Conservation (phyloP, 2,888 invertebrate genomes). For the Macrosoma leucophasiata region DNA sequence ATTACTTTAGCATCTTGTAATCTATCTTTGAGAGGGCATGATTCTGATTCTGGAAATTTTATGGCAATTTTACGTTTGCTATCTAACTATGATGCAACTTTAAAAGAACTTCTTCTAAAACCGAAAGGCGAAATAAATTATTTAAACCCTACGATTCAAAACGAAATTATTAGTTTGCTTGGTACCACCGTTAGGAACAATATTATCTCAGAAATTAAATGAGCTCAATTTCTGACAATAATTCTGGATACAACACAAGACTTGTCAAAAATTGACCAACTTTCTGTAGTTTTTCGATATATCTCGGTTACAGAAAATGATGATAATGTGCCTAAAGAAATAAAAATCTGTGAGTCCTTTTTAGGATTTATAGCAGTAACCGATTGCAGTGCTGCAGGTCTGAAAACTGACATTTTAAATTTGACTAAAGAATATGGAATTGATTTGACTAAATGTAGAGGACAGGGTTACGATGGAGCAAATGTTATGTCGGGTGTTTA, state of each 20-base stretch:
- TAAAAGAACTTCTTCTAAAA: conserved; percentile 19
- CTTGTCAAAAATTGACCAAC: conserved; percentile 25
- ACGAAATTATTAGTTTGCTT: conserved; percentile 18
- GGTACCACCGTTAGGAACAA: conserved; percentile 3
- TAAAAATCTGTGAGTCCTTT: conserved; percentile 26
- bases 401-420: conserved; percentile 1
- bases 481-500: conserved; percentile 27
- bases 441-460: conserved; percentile 25
- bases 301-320: conserved; percentile 27
- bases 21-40: conserved; percentile 13
- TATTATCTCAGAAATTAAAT: conserved; percentile 1
- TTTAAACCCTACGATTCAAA: conserved; percentile 19
- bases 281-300: conserved; percentile 27
- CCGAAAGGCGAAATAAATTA: too few relatives aligned
- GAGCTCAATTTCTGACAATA: conserved; percentile 1
- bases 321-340: conserved; percentile 25
- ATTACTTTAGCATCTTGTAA: too few relatives aligned
- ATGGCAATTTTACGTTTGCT: conserved; percentile 22
- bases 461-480: conserved; percentile 27
- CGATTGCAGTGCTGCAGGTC: background rate
- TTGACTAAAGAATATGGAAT: background rate
- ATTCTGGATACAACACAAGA: conserved; percentile 13
- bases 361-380: conserved; percentile 18
- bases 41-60: too few relatives aligned
- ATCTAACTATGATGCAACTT: too few relatives aligned